Conservation (phyloP, 35 echinoderm and acorn worm species). For the Diadema setosum region DNA sequence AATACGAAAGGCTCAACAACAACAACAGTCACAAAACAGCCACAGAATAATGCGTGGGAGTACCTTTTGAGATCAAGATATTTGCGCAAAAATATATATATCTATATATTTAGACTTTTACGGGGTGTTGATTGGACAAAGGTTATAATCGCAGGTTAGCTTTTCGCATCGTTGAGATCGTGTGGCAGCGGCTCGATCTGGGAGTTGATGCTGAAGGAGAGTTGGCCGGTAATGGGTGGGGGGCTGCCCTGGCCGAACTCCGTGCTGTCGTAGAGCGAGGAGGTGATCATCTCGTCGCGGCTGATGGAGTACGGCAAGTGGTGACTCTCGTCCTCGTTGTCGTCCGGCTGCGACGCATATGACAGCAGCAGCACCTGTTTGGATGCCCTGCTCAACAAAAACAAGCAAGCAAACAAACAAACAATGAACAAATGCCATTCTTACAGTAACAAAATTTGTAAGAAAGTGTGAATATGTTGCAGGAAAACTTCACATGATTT, state of each 20-base stretch:
- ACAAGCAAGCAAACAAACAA: background rate
- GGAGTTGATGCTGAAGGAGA: constrained; percentile 11
- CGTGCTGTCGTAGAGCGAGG: constrained; percentile 81
- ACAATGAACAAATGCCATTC: background rate
- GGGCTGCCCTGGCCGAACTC: constrained; percentile 71
- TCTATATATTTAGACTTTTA: no score
- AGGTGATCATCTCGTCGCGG: constrained; percentile 6
- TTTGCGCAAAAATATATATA: no score
- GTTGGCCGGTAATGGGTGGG: constrained; percentile 48
- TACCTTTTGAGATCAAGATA: no score
- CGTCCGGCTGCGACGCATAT: constrained; percentile 70
- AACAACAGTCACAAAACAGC: no score
- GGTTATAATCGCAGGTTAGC: no score
- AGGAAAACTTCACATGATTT: no score
- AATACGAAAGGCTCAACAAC: no score
- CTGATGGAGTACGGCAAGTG: constrained; percentile 49
- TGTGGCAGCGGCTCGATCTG: background rate
- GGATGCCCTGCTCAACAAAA: constrained; percentile 29
- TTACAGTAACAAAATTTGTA: no score
- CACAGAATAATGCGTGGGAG: no score
- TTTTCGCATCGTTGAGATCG: background rate
- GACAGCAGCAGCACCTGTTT: constrained; percentile 81
- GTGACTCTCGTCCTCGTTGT: constrained; percentile 78
- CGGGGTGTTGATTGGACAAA: background rate
- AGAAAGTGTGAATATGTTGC: no score